These are phyloP conservation scores for Avahi laniger DNA, from an alignment of 2,797 vertebrate genomes.

Conservation along the genomic window DNA sequence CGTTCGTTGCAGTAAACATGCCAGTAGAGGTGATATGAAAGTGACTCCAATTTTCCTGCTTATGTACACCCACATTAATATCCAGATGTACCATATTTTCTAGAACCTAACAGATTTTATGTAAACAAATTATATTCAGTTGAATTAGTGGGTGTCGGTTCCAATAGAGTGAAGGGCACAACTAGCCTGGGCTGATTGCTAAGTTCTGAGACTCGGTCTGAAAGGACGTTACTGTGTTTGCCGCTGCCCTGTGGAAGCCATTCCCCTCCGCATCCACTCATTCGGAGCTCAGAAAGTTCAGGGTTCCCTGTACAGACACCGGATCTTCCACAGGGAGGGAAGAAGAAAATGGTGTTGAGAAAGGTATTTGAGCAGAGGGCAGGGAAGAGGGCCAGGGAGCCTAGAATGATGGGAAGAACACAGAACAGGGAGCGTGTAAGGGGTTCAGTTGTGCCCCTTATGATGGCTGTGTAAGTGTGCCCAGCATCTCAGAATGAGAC, in stretches of 20 bases:
- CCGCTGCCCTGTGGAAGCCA: rapidly evolving
- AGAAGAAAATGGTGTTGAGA: background rate
- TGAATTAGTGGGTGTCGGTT: background rate
- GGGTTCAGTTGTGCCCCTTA: rapidly evolving
- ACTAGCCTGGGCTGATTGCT: background rate
- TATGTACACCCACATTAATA: background rate
- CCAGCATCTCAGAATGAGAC: background rate
- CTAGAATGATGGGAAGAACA: background rate
- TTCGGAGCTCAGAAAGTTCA: background rate
- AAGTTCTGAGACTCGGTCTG: background rate
- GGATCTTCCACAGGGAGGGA: background rate
- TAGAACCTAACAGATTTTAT: background rate
- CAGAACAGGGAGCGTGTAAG: rapidly evolving
- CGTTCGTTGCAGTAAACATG: background rate
- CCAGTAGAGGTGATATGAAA: background rate
- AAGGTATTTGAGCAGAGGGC: background rate
- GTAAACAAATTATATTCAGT: background rate
- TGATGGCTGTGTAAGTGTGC: rapidly evolving
- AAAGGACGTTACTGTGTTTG: background rate
- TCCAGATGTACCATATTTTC: background rate
- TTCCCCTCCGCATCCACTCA: rapidly evolving
- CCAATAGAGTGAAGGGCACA: background rate
- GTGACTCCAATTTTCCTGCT: slow-evolving; percentile 22
- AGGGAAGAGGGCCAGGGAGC: background rate
- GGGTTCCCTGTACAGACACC: background rate